phyloP scores from a whole-genome alignment of 1,140 invertebrate species.

The Calliopsis andreniformis region DNA sequence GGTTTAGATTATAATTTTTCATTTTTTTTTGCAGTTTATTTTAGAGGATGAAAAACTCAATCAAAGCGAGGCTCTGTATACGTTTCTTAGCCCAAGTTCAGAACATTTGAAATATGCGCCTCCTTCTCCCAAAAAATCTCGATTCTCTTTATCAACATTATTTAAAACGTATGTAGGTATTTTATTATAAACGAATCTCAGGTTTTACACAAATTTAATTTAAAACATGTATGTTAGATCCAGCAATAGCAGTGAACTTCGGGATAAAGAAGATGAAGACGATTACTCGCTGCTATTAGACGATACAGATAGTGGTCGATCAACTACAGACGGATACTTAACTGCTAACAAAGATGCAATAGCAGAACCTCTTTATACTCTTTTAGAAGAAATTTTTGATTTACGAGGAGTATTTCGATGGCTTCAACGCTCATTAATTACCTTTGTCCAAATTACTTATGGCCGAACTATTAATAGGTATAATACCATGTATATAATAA shows the following conservation, averaged over 20 bases:
- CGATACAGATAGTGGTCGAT: constrained; percentile 74
- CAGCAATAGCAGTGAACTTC: constrained; percentile 75
- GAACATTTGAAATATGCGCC: constrained; percentile 91
- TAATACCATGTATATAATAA: too few species aligned
- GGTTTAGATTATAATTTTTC: constrained; percentile 13
- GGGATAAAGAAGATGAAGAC: constrained; percentile 85
- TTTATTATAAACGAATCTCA: background rate
- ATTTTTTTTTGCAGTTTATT: constrained; percentile 87
- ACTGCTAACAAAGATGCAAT: constrained; percentile 90
- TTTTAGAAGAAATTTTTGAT: constrained; percentile 95
- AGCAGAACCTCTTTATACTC: constrained; percentile 92
- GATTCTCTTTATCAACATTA: constrained; percentile 91
- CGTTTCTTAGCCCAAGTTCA: constrained; percentile 94
- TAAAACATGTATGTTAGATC: constrained; percentile 57
- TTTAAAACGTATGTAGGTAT: constrained; percentile 87
- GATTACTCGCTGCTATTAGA: constrained; percentile 88
- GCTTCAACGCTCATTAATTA: constrained; percentile 92
- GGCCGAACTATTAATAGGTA: constrained; percentile 94
- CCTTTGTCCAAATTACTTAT: constrained; percentile 95
- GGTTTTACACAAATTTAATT: background rate
- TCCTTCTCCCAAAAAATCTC: constrained; percentile 89
- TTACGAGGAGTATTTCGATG: constrained; percentile 93
- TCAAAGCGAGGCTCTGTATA: constrained; percentile 93
- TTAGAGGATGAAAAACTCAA: constrained; percentile 92
- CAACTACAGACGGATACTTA: constrained; percentile 78